A percentile compares a stretch with the other conserved stretches of the same genome.
These are phyloP conservation scores for Arenicola marina DNA, from an alignment of 2,888 invertebrate species.

Conservation along the genomic window DNA sequence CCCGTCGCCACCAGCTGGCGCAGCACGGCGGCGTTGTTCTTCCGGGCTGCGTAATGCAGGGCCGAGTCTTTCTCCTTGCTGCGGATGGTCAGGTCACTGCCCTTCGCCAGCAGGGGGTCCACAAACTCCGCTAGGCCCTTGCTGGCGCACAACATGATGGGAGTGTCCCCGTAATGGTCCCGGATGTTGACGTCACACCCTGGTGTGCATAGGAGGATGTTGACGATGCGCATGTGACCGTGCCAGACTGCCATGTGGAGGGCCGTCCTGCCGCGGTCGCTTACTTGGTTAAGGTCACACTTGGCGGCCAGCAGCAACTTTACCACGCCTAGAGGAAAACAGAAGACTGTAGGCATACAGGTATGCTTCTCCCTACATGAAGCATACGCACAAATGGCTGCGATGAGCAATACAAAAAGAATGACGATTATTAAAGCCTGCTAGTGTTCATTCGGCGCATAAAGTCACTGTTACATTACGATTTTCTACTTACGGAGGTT, in stretches of 20 bases:
- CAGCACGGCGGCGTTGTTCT: slow-evolving; percentile 19
- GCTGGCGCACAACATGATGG: slow-evolving; percentile 22
- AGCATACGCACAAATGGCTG: neutral
- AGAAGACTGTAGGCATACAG: neutral
- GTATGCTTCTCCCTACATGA: no score
- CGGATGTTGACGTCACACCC: slow-evolving; percentile 16
- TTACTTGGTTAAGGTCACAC: slow-evolving; percentile 27
- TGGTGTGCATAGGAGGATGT: slow-evolving; percentile 14
- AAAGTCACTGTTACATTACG: no score
- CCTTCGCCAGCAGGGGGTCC: slow-evolving; percentile 20
- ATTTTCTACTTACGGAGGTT: no score
- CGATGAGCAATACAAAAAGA: slow-evolving; percentile 1
- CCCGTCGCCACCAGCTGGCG: slow-evolving; percentile 15
- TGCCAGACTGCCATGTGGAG: slow-evolving; percentile 34
- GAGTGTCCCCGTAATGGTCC: slow-evolving; percentile 25
- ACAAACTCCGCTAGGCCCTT: slow-evolving; percentile 16
- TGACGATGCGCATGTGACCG: slow-evolving; percentile 6
- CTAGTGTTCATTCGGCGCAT: no score
- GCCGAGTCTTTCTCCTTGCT: slow-evolving; percentile 30
- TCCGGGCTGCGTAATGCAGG: slow-evolving; percentile 31
- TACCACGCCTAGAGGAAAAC: slow-evolving; percentile 15
- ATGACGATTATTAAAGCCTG: no score
- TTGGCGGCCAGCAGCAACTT: slow-evolving; percentile 22
- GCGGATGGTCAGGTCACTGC: slow-evolving; percentile 10
- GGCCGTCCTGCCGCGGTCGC: slow-evolving; percentile 30